Percentiles rank a stretch among this genome's conserved stretches.
These are phyloP conservation scores for Rallus crepitans DNA, from an alignment of 2,797 vertebrate genomes.

Conservation along the genomic window DNA sequence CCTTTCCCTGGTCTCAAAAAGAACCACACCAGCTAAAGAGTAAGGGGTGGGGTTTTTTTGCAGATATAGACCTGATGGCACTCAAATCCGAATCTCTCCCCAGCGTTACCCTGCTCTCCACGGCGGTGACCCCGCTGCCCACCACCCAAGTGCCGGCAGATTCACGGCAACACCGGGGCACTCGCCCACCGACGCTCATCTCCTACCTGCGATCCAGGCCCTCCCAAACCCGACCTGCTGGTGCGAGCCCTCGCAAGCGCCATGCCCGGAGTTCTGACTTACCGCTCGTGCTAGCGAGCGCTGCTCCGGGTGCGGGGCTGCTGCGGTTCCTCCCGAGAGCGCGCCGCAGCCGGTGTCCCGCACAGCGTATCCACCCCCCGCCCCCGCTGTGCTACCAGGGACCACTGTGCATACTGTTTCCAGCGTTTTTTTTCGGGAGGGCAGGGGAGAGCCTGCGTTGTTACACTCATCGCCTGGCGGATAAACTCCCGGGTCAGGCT, in stretches of 20 bases:
- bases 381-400: not conserved
- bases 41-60: not conserved
- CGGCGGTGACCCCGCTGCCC: rapidly evolving
- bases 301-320: rapidly evolving
- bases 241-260: rapidly evolving
- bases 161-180: not conserved
- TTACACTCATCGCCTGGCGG: rapidly evolving
- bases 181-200: not conserved
- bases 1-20: not conserved
- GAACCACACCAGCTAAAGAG: not conserved
- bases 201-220: not conserved
- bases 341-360: rapidly evolving
- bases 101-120: not conserved
- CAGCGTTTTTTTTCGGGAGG: not conserved
- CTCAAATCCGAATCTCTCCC: too few relatives aligned
- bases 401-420: rapidly evolving
- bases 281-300: rapidly evolving
- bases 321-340: rapidly evolving
- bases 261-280: rapidly evolving
- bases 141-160: not conserved
- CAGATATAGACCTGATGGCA: not conserved
- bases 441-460: rapidly evolving
- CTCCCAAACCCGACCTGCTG: not conserved
- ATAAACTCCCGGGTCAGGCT: not conserved
- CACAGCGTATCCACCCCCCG: too few relatives aligned